phyloP scores from a whole-genome alignment of 2,113 vertebrate genomes.

The Tapirus terrestris region DNA sequence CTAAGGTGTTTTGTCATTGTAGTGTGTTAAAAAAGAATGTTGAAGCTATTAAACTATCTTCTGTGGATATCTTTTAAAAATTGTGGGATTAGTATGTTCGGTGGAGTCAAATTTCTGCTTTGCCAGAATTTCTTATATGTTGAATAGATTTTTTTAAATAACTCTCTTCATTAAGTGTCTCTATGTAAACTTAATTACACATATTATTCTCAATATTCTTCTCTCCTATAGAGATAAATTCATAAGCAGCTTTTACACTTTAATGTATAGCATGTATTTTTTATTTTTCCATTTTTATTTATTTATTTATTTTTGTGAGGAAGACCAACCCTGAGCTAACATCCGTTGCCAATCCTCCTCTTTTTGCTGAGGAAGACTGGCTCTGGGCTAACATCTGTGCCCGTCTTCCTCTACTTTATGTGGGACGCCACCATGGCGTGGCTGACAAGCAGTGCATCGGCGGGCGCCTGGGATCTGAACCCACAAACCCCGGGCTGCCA shows the following conservation, averaged over 20 bases:
- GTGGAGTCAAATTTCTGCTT: constrained; percentile 46
- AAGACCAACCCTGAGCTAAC: no score
- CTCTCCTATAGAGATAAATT: background rate
- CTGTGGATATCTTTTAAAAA: constrained; percentile 35
- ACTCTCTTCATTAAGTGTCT: background rate
- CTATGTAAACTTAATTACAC: constrained; percentile 38
- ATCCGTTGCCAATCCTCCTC: no score
- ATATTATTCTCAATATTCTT: constrained; percentile 38
- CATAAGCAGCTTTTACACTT: background rate
- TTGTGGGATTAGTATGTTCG: background rate
- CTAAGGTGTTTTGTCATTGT: background rate
- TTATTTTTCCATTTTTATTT: constrained; percentile 1
- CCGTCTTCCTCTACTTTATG: no score
- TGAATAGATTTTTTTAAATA: constrained; percentile 18
- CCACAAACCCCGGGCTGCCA: no score
- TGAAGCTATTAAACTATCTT: background rate
- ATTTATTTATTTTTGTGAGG: no score
- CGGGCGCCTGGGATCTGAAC: no score
- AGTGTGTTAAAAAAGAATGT: background rate
- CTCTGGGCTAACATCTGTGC: no score
- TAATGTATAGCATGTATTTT: constrained; percentile 8
- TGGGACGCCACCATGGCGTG: no score
- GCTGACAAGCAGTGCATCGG: no score
- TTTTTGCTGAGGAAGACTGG: no score
- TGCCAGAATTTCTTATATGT: background rate